Percentiles rank a stretch among this genome's conserved stretches.
These are phyloP conservation scores for Drosophila rubida DNA, from an alignment of 2,888 invertebrate genomes.

Conservation along the genomic window DNA sequence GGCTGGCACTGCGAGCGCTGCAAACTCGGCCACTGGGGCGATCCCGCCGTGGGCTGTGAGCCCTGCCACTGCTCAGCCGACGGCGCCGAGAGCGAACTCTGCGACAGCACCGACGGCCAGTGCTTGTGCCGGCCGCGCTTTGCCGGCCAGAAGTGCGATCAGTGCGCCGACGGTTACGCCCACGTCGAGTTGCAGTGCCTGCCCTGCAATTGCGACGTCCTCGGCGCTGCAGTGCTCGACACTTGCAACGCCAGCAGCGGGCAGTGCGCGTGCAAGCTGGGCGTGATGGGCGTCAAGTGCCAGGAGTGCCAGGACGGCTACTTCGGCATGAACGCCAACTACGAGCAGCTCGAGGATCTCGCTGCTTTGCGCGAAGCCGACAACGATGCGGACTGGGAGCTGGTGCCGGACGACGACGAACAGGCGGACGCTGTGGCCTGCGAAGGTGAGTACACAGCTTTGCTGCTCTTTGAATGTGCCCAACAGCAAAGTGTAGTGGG, in stretches of 20 bases:
- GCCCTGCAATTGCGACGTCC: slow-evolving; percentile 90
- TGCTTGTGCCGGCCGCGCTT: slow-evolving; percentile 91
- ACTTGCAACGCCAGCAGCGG: slow-evolving; percentile 92
- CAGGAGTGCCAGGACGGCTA: slow-evolving; percentile 89
- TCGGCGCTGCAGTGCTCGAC: slow-evolving; percentile 87
- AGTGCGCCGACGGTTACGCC: slow-evolving; percentile 89
- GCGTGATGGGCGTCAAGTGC: slow-evolving; percentile 92
- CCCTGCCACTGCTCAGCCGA: slow-evolving; percentile 91
- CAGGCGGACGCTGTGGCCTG: slow-evolving; percentile 67
- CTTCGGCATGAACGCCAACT: slow-evolving; percentile 87
- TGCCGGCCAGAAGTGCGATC: slow-evolving; percentile 89
- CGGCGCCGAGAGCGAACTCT: slow-evolving; percentile 90
- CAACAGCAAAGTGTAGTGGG: too few species aligned
- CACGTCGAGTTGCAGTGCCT: slow-evolving; percentile 92
- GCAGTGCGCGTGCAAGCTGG: slow-evolving; percentile 91
- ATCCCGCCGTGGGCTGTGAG: slow-evolving; percentile 88
- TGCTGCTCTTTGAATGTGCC: too few species aligned
- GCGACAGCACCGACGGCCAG: slow-evolving; percentile 90
- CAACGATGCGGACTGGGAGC: slow-evolving; percentile 65
- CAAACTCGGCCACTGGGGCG: slow-evolving; percentile 88
- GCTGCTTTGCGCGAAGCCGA: slow-evolving; percentile 56
- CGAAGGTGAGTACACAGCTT: slow-evolving; percentile 80
- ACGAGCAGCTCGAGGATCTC: slow-evolving; percentile 63
- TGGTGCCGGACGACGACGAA: slow-evolving; percentile 38
- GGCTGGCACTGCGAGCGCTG: slow-evolving; percentile 90